These are phyloP conservation scores for Antechinus stuartii DNA, from an alignment of 2,113 vertebrate species.

Conservation along the genomic window DNA sequence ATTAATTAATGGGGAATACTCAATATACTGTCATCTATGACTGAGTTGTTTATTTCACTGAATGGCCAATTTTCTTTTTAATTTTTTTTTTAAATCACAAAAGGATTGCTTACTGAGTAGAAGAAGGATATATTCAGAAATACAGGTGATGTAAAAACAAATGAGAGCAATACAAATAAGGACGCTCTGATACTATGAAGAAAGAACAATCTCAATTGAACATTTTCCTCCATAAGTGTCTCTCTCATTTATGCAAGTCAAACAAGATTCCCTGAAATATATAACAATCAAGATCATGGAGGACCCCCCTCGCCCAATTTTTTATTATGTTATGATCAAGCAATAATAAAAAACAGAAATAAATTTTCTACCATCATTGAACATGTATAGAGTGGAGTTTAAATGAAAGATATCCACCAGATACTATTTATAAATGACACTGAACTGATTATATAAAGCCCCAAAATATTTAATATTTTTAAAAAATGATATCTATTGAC, in stretches of 20 bases:
- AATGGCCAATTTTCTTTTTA: not conserved
- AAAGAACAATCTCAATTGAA: not conserved
- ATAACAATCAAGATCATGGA: not conserved
- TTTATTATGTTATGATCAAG: not conserved
- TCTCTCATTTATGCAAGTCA: not conserved
- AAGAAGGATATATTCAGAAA: not conserved
- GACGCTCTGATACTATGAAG: not conserved
- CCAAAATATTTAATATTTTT: not conserved
- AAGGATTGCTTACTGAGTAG: not conserved
- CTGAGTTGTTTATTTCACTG: not conserved
- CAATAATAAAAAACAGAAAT: not conserved
- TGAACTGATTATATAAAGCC: not conserved
- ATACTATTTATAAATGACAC: not conserved
- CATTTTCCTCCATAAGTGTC: not conserved
- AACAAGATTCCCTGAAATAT: not conserved
- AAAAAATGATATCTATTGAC: not conserved
- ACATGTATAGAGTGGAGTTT: not conserved
- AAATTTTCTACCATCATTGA: not conserved
- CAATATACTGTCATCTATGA: not conserved
- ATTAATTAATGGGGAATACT: not conserved
- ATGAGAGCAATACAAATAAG: not conserved
- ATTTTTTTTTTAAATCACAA: not conserved
- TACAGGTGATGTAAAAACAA: not conserved
- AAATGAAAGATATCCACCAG: not conserved
- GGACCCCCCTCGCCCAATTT: not conserved